Evolutionary conservation across 2,888 invertebrate genomes (phyloP).

Genomic region (Agonopterix arenella): DNA sequence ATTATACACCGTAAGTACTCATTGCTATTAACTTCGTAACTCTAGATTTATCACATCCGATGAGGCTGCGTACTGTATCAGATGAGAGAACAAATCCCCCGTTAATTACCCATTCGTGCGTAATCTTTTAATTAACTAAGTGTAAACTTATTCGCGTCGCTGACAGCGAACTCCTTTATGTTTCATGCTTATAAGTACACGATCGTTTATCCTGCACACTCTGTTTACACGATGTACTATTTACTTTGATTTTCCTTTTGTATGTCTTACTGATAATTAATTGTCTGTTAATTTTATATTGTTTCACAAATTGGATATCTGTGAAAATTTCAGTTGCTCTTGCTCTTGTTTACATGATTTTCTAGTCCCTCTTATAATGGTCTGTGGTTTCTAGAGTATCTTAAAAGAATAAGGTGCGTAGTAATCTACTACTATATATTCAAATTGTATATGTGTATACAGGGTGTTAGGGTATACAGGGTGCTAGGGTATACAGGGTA

Average conservation of each 20-base stretch:
- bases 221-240: not conserved
- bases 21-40: too few relatives aligned
- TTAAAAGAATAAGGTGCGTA: too few relatives aligned
- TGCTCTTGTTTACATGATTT: too few relatives aligned
- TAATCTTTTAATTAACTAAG: constrained; percentile 70
- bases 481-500: too few relatives aligned
- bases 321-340: not conserved
- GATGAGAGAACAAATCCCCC: constrained; percentile 58
- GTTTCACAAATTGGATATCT: not conserved
- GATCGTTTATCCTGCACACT: not conserved
- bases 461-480: too few relatives aligned
- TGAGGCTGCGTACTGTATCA: constrained; percentile 37
- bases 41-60: constrained; percentile 24
- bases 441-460: too few relatives aligned
- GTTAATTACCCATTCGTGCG: constrained; percentile 67
- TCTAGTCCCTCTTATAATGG: too few relatives aligned
- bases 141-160: constrained; percentile 48
- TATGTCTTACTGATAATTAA: constrained; percentile 6
- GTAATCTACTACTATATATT: too few relatives aligned
- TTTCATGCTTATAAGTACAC: not conserved
- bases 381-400: too few relatives aligned
- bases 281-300: constrained; percentile 3
- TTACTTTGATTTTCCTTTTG: constrained; percentile 8
- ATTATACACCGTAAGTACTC: too few relatives aligned
- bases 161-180: constrained; percentile 5